phyloP scores from a whole-genome alignment of 2,113 vertebrate species.

The Mesembrinibis cayennensis region DNA sequence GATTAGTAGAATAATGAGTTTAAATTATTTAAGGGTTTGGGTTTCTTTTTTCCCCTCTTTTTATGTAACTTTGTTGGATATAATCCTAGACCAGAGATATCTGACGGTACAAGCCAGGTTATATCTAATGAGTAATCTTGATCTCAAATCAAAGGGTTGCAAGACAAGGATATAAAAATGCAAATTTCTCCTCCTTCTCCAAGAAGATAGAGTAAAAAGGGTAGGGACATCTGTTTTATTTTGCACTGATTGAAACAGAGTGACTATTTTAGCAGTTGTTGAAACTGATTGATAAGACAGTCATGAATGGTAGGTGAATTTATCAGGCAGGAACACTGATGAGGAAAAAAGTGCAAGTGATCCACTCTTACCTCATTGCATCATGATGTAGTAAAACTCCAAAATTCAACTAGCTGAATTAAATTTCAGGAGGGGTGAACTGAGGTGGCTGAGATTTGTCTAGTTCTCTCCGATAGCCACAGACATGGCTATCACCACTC shows the following conservation, averaged over 20 bases:
- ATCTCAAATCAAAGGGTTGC: constrained; percentile 40
- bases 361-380: neutral
- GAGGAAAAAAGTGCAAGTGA: neutral
- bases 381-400: neutral
- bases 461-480: neutral
- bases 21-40: constrained; percentile 70
- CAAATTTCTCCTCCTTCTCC: neutral
- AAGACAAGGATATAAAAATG: constrained; percentile 49
- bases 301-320: neutral
- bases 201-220: neutral
- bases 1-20: constrained; percentile 78
- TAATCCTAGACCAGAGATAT: constrained; percentile 61
- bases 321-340: neutral
- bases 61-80: constrained; percentile 56
- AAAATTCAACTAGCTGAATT: neutral
- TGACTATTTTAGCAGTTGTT: neutral
- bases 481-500: neutral
- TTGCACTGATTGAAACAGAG: neutral
- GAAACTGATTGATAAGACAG: neutral
- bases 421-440: neutral
- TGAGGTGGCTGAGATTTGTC: neutral
- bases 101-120: constrained; percentile 58
- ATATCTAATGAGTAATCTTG: constrained; percentile 58
- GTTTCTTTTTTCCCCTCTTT: neutral
- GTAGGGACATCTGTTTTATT: neutral